Evolutionary conservation across 23 tunicate species (phyloP), one percentile per base, ranked within the genome.

Genomic region (Halocynthia roretzi): DNA sequence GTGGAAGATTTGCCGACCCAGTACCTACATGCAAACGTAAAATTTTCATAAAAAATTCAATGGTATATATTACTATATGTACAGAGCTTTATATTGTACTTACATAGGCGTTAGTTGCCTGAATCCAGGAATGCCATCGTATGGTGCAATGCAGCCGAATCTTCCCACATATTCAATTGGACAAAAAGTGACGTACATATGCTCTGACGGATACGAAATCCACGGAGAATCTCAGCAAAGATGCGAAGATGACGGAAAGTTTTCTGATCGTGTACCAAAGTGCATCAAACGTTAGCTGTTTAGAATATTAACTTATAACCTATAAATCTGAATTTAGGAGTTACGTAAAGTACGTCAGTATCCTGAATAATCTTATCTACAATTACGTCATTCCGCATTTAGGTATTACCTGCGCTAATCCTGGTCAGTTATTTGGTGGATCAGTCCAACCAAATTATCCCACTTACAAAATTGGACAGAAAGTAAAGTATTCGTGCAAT

Each of bases 401-500:
- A 75, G 76, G 64, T 52, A 60, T 61, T 50, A 67, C 50, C 10
- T 75, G 86, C 50, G 15, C 53, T 10, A 17, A 75, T 18, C 64
- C 70, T 5, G 67, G 64, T 22, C 71, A 50, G 8, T 77, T 78
- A 10, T 48, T 60, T 10, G 53, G 53, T 60, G 88, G 88, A 50
- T 70, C 82, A n/a, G 58, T 70, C 61, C 57, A 68, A 23, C 78
- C 79, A 23, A 56, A 52, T 17, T 49, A 23, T 22, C 78, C 74
- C 8, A 51, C 12, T 8, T 84, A 84, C 62, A 14, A 52, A 18
- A 79, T 65, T 9, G 56, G 72, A 10, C 76, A 85, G 8, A 44
- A 23, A 11, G 22, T 85, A 7, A 50, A 68, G 65, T 85, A 71
- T 54, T 68, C 76, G 12, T 85, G 90, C 21, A 77, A 85, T 50